These are phyloP conservation scores for Rhimphoctona megacephalus DNA, from an alignment of 2,888 invertebrate genomes.

Conservation along the genomic window DNA sequence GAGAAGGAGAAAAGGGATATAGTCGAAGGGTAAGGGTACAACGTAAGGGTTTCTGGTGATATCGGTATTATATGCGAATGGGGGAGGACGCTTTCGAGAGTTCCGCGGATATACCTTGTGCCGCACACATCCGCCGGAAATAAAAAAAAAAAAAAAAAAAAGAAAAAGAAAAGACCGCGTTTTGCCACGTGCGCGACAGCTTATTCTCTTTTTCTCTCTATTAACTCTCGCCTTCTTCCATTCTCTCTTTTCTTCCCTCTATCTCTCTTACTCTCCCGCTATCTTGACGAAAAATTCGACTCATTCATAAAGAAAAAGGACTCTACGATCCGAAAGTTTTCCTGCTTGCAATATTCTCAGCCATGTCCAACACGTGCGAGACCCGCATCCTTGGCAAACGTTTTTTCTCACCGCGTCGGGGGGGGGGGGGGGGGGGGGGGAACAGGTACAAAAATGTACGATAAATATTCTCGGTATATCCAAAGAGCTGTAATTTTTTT, in stretches of 20 bases:
- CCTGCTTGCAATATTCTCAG: conserved; percentile 30
- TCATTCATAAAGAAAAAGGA: conserved; percentile 20
- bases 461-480: conserved; percentile 33
- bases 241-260: neutral
- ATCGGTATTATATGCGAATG: conserved; percentile 26
- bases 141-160: no score
- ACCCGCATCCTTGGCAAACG: conserved; percentile 55
- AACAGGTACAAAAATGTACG: conserved; percentile 16
- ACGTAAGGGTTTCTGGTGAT: conserved; percentile 45
- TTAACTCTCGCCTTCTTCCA: neutral
- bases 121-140: conserved; percentile 77
- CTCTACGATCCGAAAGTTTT: neutral
- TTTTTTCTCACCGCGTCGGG: neutral
- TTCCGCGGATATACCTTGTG: conserved; percentile 24
- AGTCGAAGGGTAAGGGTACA: conserved; percentile 4
- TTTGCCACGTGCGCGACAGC: conserved; percentile 65
- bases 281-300: neutral
- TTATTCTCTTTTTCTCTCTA: conserved; percentile 3
- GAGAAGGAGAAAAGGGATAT: conserved; percentile 48
- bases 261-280: neutral
- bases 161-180: no score
- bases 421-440: conserved; percentile 1
- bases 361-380: conserved; percentile 54
- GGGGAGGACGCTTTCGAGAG: conserved; percentile 46
- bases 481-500: neutral